Evolutionary conservation across 1,140 invertebrate species (phyloP), one percentile per base, ranked within the genome.

Genomic region (Drosophila bipectinata): DNA sequence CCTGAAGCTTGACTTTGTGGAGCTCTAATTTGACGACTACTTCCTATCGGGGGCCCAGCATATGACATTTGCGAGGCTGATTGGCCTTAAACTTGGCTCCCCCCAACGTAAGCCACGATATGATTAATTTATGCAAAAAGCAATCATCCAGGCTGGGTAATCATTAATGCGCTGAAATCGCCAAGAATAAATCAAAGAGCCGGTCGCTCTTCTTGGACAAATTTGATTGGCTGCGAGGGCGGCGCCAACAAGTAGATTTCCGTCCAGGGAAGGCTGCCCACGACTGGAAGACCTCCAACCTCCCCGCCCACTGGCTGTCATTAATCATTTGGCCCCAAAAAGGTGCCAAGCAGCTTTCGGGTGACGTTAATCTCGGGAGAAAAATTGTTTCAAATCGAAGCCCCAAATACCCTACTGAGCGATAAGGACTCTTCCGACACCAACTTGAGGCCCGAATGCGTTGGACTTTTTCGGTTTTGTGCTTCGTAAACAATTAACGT

Each of bases 281-380:
- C 55, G 34, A 15, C 63, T 37, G 51, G 63, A 69, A 51, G 55
- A 10, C 34, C 10, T n/a, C 8, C 37, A 30, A 44, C 6, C 45
- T 10, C 9, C 47, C 4, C 47, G 14, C 41, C 54, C 72, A 88
- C 77, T 83, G 52, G 76, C 72, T 77, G 84, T 88, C 83, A 88
- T 88, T 88, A 88, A 88, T 88, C 83, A 88, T 88, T 87, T 72
- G 79, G 67, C 52, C 53, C 14, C 44, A 72, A 81, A 77, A 82
- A 84, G 83, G 83, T 88, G 83, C 48, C 67, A 59, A 72, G 72
- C 72, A 9, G 61, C 63, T 47, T 71, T 44, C 61, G 71, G 72
- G 56, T 66, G 76, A 88, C 79, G 83, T 87, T 87, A 87, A 87
- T 87, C 82, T 88, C 15, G 34, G n/a, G 55, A 15, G 44, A 47